These are phyloP conservation scores for Lophius piscatorius DNA, from an alignment of 2,113 vertebrate species.

Conservation along the genomic window DNA sequence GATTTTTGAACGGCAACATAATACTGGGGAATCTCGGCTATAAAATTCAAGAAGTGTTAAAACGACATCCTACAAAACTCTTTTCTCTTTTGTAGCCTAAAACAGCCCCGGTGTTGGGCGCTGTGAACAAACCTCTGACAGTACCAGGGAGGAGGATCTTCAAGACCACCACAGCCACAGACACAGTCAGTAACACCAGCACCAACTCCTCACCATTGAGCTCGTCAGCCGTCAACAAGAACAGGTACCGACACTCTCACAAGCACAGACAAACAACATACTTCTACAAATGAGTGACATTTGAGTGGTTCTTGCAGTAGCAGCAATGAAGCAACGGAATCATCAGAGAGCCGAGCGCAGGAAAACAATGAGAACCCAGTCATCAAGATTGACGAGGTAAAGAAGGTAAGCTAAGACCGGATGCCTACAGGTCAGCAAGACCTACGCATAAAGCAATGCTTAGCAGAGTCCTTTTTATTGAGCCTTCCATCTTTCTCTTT, in stretches of 20 bases:
- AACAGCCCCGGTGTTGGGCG: constrained; percentile 88
- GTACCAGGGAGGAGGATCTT: constrained; percentile 92
- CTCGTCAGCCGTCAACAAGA: constrained; percentile 86
- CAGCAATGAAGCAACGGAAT: constrained; percentile 86
- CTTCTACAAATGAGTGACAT: background rate
- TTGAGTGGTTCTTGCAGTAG: constrained; percentile 4
- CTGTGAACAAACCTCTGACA: constrained; percentile 95
- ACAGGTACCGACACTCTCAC: constrained; percentile 80
- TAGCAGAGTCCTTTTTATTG: background rate
- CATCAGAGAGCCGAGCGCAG: constrained; percentile 87
- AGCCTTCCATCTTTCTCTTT: background rate
- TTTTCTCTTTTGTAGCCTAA: constrained; percentile 82
- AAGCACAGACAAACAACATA: background rate
- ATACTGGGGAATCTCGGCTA: too few species aligned
- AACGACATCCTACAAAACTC: background rate
- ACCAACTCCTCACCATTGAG: constrained; percentile 87
- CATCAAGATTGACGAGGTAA: constrained; percentile 86
- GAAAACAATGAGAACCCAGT: constrained; percentile 97
- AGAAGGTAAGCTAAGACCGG: constrained; percentile 80
- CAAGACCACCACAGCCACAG: constrained; percentile 83
- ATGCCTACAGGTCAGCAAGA: background rate
- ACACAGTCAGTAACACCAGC: constrained; percentile 86
- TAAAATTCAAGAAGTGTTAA: background rate
- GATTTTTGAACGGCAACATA: too few species aligned
- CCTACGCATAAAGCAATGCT: background rate